Conservation (phyloP, 2,888 invertebrate genomes). For the Yponomeuta plumbellus region DNA sequence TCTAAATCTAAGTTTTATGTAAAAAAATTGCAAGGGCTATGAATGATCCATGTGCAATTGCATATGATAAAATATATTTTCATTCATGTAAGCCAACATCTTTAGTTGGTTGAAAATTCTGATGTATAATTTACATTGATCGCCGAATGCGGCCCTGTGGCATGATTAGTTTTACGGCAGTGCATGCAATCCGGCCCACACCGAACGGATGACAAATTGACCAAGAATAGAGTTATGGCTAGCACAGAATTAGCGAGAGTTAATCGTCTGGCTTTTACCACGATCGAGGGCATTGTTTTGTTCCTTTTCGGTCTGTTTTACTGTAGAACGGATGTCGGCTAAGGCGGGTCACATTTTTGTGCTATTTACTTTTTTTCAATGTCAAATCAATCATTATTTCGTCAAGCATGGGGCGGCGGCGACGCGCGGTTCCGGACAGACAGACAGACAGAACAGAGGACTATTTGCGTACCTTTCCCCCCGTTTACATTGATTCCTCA, state of each 20-base stretch:
- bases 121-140: neutral
- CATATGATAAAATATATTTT: no score
- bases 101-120: neutral
- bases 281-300: neutral
- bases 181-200: slow-evolving; percentile 12
- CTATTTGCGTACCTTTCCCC: slow-evolving; percentile 60
- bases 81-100: neutral
- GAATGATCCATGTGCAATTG: no score
- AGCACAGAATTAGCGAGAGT: slow-evolving; percentile 15
- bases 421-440: slow-evolving; percentile 57
- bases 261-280: slow-evolving; percentile 1
- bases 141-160: slow-evolving; percentile 17
- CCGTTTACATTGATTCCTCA: neutral
- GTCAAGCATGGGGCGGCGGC: slow-evolving; percentile 44
- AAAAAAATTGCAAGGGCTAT: no score
- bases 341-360: slow-evolving; percentile 4
- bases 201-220: slow-evolving; percentile 34
- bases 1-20: no score
- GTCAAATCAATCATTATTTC: slow-evolving; percentile 62
- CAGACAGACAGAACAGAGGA: slow-evolving; percentile 30
- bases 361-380: slow-evolving; percentile 42
- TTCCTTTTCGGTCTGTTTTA: neutral
- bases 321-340: slow-evolving; percentile 9
- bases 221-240: slow-evolving; percentile 43
- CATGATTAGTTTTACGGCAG: slow-evolving; percentile 25